Conservation (phyloP, 2,797 vertebrate species). For the Intellagama lesueurii region DNA sequence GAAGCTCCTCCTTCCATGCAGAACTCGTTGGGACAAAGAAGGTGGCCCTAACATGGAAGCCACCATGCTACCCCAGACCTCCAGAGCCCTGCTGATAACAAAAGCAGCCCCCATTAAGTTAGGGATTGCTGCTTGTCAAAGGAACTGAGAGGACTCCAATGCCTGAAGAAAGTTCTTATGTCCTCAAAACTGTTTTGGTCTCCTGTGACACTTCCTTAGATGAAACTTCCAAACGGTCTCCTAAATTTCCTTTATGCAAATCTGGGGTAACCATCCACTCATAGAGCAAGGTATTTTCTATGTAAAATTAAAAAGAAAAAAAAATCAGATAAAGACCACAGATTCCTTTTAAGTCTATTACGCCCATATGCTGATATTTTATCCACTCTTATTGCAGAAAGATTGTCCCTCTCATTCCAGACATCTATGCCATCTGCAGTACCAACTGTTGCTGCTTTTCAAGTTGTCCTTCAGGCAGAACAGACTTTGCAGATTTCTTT, state of each 20-base stretch:
- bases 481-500: conserved; percentile 6
- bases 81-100: too few relatives aligned
- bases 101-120: too few relatives aligned
- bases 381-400: not conserved
- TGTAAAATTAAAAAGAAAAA: not conserved
- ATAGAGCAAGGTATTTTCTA: not conserved
- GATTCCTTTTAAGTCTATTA: not conserved
- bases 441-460: conserved; percentile 25
- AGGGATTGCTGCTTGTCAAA: too few relatives aligned
- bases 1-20: too few relatives aligned
- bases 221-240: not conserved
- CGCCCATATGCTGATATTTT: not conserved
- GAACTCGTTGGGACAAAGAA: too few relatives aligned
- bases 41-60: too few relatives aligned
- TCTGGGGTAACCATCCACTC: not conserved
- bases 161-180: not conserved
- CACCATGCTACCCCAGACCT: too few relatives aligned
- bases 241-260: not conserved
- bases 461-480: conserved; percentile 12
- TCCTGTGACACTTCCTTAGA: too few relatives aligned
- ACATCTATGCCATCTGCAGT: conserved; percentile 3
- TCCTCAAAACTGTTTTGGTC: not conserved
- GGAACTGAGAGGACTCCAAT: too few relatives aligned
- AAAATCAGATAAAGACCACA: not conserved
- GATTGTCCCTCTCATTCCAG: not conserved